Conservation (phyloP, 2,797 vertebrate species). For the Ataeniobius toweri region DNA sequence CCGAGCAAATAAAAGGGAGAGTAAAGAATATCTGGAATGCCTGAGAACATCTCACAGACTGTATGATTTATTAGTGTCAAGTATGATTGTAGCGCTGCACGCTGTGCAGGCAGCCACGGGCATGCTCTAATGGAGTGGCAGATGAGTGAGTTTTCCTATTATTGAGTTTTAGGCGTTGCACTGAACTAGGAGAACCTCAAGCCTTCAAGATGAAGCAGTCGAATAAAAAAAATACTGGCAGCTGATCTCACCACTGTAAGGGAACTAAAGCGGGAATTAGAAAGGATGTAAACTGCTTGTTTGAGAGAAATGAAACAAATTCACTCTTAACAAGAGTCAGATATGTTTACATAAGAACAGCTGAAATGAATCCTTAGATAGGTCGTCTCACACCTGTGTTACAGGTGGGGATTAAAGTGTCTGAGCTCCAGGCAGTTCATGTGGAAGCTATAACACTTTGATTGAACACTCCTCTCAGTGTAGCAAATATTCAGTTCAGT, state of each 20-base stretch:
- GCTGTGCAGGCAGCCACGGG: slow-evolving; percentile 22
- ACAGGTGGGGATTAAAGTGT: background rate
- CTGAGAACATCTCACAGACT: slow-evolving; percentile 16
- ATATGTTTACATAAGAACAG: background rate
- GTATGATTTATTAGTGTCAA: slow-evolving; percentile 28
- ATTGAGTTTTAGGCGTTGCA: slow-evolving; percentile 7
- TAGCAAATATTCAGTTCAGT: background rate
- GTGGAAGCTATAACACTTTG: background rate
- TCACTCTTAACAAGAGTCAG: background rate
- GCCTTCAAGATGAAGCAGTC: background rate
- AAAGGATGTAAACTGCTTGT: background rate
- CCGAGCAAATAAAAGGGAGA: slow-evolving; percentile 34
- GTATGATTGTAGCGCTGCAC: slow-evolving; percentile 20
- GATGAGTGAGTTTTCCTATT: slow-evolving; percentile 16
- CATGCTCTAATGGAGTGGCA: slow-evolving; percentile 3
- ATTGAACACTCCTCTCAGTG: background rate
- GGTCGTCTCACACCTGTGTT: too few species aligned
- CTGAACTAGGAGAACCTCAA: slow-evolving; percentile 14
- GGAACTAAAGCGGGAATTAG: background rate
- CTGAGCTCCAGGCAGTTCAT: background rate
- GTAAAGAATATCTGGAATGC: slow-evolving; percentile 4
- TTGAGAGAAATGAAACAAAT: background rate
- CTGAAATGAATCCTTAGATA: background rate
- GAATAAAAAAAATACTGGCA: background rate
- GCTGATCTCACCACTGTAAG: background rate